Conservation (phyloP, 2,888 invertebrate species). For the Hirtodrosophila histrioides region DNA sequence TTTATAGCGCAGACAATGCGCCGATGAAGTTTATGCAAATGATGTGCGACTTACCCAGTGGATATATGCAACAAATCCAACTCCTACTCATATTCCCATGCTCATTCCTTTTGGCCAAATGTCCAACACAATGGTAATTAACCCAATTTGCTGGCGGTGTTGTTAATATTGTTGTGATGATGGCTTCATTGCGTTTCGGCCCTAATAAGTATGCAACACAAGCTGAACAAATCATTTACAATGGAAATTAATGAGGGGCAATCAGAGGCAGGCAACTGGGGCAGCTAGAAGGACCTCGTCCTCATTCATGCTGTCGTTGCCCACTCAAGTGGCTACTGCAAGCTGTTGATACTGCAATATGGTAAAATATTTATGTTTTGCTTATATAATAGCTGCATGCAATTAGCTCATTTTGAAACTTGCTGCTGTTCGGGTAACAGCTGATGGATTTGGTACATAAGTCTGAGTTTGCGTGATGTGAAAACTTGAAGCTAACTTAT, state of each 20-base stretch:
- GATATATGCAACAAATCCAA: background rate
- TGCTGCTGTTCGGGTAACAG: background rate
- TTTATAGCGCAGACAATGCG: slow-evolving; percentile 55
- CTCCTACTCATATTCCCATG: background rate
- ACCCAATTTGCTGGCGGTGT: slow-evolving; percentile 63
- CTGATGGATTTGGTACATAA: background rate
- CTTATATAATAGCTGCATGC: slow-evolving; percentile 36
- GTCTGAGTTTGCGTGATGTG: slow-evolving; percentile 10
- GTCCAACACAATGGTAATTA: slow-evolving; percentile 70
- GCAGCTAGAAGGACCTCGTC: slow-evolving; percentile 17
- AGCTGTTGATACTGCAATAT: slow-evolving; percentile 19
- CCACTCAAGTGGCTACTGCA: slow-evolving; percentile 1
- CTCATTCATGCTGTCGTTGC: background rate
- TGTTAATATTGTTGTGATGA: slow-evolving; percentile 60
- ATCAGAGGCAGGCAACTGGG: slow-evolving; percentile 28
- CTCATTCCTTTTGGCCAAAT: slow-evolving; percentile 37
- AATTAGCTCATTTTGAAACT: slow-evolving; percentile 41
- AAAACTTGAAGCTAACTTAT: background rate
- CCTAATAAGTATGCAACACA: slow-evolving; percentile 61
- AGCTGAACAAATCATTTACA: slow-evolving; percentile 45
- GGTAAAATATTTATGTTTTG: slow-evolving; percentile 9
- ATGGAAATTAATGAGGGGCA: slow-evolving; percentile 65
- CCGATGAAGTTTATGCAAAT: slow-evolving; percentile 63
- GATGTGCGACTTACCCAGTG: slow-evolving; percentile 49
- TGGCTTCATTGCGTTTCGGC: slow-evolving; percentile 37